Evolutionary conservation across 2,888 invertebrate genomes (phyloP).

Genomic region (Polydrusus cervinus): DNA sequence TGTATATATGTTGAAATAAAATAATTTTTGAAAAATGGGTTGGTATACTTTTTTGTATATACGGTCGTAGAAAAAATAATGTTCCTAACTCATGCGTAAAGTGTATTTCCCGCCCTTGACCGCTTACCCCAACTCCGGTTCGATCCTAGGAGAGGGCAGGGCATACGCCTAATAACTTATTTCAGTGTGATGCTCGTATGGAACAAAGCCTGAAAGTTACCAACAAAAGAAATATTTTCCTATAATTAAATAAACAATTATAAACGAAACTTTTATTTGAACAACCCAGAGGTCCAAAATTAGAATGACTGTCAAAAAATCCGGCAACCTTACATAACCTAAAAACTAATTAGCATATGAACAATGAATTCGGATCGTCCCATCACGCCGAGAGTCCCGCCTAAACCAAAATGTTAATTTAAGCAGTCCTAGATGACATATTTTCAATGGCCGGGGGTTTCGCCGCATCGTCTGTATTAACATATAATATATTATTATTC

Average conservation of each 20-base stretch:
- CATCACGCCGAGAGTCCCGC: slow-evolving; percentile 65
- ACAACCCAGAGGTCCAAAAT: slow-evolving; percentile 21
- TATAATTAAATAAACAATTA: neutral
- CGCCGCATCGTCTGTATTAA: slow-evolving; percentile 65
- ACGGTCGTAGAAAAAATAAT: too few species aligned
- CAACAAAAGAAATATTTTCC: too few species aligned
- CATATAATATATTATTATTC: slow-evolving; percentile 73
- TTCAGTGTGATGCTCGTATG: too few species aligned
- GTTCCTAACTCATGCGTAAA: too few species aligned
- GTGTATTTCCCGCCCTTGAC: too few species aligned
- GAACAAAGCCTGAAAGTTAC: too few species aligned
- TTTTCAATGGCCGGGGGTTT: slow-evolving; percentile 68
- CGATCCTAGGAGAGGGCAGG: too few species aligned
- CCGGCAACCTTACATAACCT: slow-evolving; percentile 59
- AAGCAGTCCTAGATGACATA: slow-evolving; percentile 69
- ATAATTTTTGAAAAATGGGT: too few species aligned
- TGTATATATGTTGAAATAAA: too few species aligned
- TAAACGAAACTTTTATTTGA: neutral
- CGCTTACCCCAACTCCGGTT: too few species aligned
- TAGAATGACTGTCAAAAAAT: slow-evolving; percentile 50
- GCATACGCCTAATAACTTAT: too few species aligned
- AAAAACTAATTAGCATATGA: slow-evolving; percentile 68
- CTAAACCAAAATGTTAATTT: slow-evolving; percentile 71
- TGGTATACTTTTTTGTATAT: too few species aligned
- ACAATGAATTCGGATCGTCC: slow-evolving; percentile 71